Conservation (phyloP, 1,140 invertebrate genomes). For the Euborellia annulipes region DNA sequence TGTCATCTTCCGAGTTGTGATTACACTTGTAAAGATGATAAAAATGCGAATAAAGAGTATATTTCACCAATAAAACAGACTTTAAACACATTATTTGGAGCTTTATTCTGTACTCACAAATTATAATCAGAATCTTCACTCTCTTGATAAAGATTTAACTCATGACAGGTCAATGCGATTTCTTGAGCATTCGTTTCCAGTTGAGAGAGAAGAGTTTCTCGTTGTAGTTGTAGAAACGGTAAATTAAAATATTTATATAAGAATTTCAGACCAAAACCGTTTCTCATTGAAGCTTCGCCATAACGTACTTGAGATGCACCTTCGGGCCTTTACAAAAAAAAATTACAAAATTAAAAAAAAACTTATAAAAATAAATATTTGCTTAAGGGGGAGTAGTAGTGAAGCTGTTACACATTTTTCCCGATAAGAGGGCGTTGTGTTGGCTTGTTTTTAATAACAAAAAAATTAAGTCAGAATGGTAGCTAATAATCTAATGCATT, state of each 20-base stretch:
- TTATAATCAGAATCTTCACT: slow-evolving; percentile 86
- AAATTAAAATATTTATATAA: slow-evolving; percentile 94
- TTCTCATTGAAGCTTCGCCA: slow-evolving; percentile 88
- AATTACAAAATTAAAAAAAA: slow-evolving; percentile 12
- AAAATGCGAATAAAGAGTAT: too few relatives aligned
- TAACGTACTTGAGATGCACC: slow-evolving; percentile 58
- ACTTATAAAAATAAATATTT: not conserved
- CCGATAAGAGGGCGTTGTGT: too few relatives aligned
- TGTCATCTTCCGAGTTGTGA: too few relatives aligned
- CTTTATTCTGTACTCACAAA: too few relatives aligned
- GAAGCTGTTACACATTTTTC: too few relatives aligned
- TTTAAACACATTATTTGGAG: too few relatives aligned
- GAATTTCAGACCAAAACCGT: slow-evolving; percentile 86
- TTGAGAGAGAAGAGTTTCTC: slow-evolving; percentile 71
- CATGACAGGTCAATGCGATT: slow-evolving; percentile 61
- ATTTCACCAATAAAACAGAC: too few relatives aligned
- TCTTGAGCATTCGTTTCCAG: slow-evolving; percentile 77
- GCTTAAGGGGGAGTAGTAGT: not conserved
- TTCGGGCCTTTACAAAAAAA: slow-evolving; percentile 22
- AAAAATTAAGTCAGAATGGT: too few relatives aligned
- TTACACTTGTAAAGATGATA: too few relatives aligned
- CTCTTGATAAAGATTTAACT: slow-evolving; percentile 66
- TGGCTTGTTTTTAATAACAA: too few relatives aligned
- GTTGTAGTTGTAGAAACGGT: slow-evolving; percentile 84
- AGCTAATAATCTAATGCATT: too few relatives aligned